Evolutionary conservation across 2,113 vertebrate species (phyloP).

Genomic region (Choloepus hoffmanni): DNA sequence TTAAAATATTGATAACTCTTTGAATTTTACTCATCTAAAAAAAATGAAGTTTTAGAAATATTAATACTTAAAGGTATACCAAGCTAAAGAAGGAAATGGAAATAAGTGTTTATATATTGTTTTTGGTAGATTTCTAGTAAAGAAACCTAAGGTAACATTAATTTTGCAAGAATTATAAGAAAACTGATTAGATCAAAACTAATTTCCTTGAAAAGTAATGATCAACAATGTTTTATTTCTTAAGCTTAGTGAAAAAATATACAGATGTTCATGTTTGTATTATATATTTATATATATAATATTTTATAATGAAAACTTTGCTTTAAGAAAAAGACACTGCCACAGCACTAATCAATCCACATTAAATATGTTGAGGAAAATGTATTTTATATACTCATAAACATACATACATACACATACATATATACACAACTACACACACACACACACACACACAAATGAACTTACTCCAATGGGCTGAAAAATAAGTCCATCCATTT

Average conservation of each 20-base stretch:
- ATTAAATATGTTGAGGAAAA: neutral
- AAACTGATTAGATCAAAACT: slow-evolving; percentile 31
- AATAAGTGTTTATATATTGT: neutral
- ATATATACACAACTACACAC: neutral
- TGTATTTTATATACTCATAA: neutral
- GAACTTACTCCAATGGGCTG: slow-evolving; percentile 97
- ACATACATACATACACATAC: neutral
- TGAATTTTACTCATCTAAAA: slow-evolving; percentile 47
- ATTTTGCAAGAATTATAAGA: slow-evolving; percentile 22
- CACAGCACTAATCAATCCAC: slow-evolving; percentile 15
- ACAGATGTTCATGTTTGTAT: neutral
- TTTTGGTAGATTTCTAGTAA: slow-evolving; percentile 33
- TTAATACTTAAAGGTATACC: slow-evolving; percentile 37
- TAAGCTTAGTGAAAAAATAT: slow-evolving; percentile 25
- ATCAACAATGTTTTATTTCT: slow-evolving; percentile 21
- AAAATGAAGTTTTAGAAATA: slow-evolving; percentile 66
- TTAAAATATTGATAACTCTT: slow-evolving; percentile 33
- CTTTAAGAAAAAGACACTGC: slow-evolving; percentile 29
- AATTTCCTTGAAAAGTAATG: slow-evolving; percentile 43
- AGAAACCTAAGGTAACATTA: slow-evolving; percentile 17
- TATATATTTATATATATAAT: neutral
- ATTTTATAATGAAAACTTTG: slow-evolving; percentile 2
- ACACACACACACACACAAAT: neutral
- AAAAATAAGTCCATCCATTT: slow-evolving; percentile 99
- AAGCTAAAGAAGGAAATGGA: slow-evolving; percentile 20